Conservation (phyloP, 30 jellyfish, hydroid and myxozoan genomes). For the Morbakka virulenta region DNA sequence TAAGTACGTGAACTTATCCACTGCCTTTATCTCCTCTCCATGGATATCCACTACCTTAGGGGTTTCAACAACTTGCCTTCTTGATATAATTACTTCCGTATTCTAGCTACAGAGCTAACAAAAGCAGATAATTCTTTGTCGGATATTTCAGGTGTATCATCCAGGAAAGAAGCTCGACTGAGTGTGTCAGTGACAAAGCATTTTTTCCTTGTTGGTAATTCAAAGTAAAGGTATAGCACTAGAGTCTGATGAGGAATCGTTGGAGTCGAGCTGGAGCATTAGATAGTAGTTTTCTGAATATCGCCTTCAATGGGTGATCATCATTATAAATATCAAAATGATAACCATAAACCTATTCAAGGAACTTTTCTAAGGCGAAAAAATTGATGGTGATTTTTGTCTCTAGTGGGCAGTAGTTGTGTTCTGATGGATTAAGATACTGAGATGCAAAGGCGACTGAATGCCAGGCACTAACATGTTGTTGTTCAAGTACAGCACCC, state of each 20-base stretch:
- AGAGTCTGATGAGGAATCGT: constrained; percentile 23
- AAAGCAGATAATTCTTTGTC: not conserved
- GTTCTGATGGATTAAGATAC: constrained; percentile 52
- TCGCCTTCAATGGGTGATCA: constrained; percentile 1
- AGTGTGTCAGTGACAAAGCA: constrained; percentile 39
- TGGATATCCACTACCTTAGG: too few species aligned
- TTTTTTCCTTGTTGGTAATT: constrained; percentile 2
- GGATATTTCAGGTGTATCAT: too few species aligned
- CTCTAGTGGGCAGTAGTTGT: constrained; percentile 54
- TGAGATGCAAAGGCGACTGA: constrained; percentile 80
- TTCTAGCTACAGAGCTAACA: constrained; percentile 1
- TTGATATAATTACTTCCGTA: too few species aligned
- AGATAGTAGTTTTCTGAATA: constrained; percentile 16
- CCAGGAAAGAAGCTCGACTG: constrained; percentile 38
- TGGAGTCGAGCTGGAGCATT: too few species aligned
- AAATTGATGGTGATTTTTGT: too few species aligned
- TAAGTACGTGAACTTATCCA: too few species aligned
- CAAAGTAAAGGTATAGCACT: constrained; percentile 3
- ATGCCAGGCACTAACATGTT: constrained; percentile 41
- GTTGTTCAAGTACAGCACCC: constrained; percentile 64
- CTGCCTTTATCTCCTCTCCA: too few species aligned
- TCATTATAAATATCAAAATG: too few species aligned
- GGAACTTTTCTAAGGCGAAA: too few species aligned
- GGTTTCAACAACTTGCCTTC: too few species aligned
- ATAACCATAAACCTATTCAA: too few species aligned